These are phyloP conservation scores for Mayetiola destructor DNA, from an alignment of 2,888 invertebrate genomes.

Conservation along the genomic window DNA sequence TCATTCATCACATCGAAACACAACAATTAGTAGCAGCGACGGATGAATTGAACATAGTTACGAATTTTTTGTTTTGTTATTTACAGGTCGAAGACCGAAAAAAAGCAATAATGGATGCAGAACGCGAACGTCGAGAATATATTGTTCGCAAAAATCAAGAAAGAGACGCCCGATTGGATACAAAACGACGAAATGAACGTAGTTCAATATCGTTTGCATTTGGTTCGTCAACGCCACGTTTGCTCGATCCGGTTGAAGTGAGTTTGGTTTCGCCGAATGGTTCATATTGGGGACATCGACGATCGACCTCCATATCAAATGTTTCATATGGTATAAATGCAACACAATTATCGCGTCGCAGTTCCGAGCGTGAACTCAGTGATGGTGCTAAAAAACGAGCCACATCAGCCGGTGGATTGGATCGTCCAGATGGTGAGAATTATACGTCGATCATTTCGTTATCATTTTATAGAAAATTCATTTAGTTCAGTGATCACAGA, in stretches of 20 bases:
- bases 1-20: too few species aligned
- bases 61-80: constrained; percentile 22
- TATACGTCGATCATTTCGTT: too few species aligned
- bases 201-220: constrained; percentile 70
- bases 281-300: constrained; percentile 68
- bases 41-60: background rate
- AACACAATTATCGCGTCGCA: constrained; percentile 58
- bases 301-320: constrained; percentile 81
- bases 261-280: constrained; percentile 36
- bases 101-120: constrained; percentile 76
- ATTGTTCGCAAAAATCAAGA: constrained; percentile 74
- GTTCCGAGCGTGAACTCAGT: constrained; percentile 66
- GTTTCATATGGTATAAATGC: constrained; percentile 45
- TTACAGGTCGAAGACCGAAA: constrained; percentile 73
- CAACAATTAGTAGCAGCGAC: too few species aligned
- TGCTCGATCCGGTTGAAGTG: constrained; percentile 69
- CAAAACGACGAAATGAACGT: constrained; percentile 62
- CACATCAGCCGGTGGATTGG: constrained; percentile 56
- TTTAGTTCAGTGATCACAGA: background rate
- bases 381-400: constrained; percentile 59
- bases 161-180: constrained; percentile 65
- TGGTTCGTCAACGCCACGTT: constrained; percentile 79
- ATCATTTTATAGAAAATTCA: too few species aligned
- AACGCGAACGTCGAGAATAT: constrained; percentile 71
- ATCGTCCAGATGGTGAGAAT: constrained; percentile 48